Conservation (phyloP, 2,113 vertebrate genomes). For the Neotragus pygmaeus region DNA sequence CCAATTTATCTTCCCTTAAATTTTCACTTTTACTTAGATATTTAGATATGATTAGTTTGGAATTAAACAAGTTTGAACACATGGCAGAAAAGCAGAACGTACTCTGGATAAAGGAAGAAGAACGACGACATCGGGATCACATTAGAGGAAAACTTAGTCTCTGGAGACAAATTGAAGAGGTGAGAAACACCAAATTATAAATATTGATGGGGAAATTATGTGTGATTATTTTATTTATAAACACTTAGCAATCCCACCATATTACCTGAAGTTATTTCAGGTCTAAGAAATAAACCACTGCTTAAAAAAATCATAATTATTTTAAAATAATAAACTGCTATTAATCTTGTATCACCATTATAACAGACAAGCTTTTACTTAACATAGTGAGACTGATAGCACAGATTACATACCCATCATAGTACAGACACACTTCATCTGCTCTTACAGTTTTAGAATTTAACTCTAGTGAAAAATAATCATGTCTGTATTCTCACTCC, state of each 20-base stretch:
- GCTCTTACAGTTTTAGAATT: neutral
- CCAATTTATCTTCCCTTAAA: slow-evolving; percentile 6
- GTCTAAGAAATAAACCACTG: neutral
- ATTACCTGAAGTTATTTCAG: neutral
- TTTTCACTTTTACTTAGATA: slow-evolving; percentile 56
- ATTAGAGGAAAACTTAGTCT: slow-evolving; percentile 37
- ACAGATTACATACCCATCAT: neutral
- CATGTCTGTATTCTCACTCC: neutral
- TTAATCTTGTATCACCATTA: neutral
- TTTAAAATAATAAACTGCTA: neutral
- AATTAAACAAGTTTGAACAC: slow-evolving; percentile 48
- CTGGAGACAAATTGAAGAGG: slow-evolving; percentile 43
- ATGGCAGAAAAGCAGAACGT: neutral
- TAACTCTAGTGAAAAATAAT: neutral
- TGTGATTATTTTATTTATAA: neutral
- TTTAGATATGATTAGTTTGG: slow-evolving; percentile 19
- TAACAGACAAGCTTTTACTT: neutral
- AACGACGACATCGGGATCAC: neutral
- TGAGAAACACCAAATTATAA: slow-evolving; percentile 27
- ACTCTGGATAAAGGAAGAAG: neutral
- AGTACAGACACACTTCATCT: neutral
- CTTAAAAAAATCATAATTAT: neutral
- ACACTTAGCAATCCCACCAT: neutral
- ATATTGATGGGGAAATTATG: neutral
- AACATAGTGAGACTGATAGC: neutral